phyloP scores from a whole-genome alignment of 2,113 vertebrate genomes.

The Dolichallabes microphthalmus region DNA sequence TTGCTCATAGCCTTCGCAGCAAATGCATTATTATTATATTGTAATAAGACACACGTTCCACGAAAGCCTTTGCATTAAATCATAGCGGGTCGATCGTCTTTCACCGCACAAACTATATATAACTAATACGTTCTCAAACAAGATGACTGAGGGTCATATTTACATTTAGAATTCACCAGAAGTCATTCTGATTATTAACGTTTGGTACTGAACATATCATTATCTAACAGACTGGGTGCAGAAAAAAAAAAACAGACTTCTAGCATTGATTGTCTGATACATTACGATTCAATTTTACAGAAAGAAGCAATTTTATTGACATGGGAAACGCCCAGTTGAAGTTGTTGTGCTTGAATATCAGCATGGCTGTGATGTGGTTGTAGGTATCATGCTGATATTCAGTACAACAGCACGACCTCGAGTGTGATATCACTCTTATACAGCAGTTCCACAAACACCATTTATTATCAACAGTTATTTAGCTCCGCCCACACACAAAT shows the following conservation, averaged over 20 bases:
- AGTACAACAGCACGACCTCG: no score
- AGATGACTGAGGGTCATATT: neutral
- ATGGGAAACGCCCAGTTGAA: neutral
- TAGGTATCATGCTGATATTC: no score
- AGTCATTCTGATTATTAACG: neutral
- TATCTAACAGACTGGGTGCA: neutral
- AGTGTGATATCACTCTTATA: no score
- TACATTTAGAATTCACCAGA: neutral
- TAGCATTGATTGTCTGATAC: neutral
- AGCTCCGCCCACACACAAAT: no score
- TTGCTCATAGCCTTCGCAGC: neutral
- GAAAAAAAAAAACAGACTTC: neutral
- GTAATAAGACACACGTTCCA: neutral
- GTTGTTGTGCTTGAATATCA: no score
- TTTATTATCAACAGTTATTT: no score
- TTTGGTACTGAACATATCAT: neutral
- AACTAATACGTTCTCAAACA: no score
- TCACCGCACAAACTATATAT: neutral
- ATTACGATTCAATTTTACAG: neutral
- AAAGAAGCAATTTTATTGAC: neutral
- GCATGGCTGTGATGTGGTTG: no score
- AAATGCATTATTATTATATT: neutral
- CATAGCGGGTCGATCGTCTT: neutral
- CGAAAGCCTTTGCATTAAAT: neutral
- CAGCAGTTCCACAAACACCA: no score